Evolutionary conservation across 2,113 vertebrate genomes (phyloP).

Genomic region (Desmodus rotundus): DNA sequence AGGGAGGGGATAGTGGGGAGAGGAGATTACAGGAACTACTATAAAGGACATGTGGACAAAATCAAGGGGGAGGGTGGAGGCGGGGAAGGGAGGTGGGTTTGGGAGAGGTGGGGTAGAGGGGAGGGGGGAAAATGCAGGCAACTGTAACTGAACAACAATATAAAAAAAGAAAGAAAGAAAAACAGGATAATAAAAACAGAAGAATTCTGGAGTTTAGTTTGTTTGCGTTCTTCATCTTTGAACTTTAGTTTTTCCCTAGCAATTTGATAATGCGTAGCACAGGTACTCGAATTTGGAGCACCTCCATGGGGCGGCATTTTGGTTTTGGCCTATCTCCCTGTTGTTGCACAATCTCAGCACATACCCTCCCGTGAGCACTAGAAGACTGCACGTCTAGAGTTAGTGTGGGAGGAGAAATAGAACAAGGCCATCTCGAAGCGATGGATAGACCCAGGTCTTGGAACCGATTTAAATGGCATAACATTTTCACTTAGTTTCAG

Average conservation of each 20-base stretch:
- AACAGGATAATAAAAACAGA: too few species aligned
- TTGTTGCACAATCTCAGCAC: not conserved
- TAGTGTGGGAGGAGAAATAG: not conserved
- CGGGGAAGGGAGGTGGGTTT: too few species aligned
- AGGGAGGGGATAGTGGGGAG: too few species aligned
- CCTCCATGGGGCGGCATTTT: not conserved
- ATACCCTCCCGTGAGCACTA: not conserved
- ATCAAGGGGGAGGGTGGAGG: too few species aligned
- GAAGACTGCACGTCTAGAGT: not conserved
- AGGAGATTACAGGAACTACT: too few species aligned
- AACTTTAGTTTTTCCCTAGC: not conserved
- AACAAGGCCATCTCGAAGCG: not conserved
- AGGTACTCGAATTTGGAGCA: not conserved
- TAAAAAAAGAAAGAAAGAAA: too few species aligned
- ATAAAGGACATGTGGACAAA: too few species aligned
- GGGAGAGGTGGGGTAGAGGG: too few species aligned
- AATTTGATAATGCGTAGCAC: not conserved
- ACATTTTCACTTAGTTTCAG: not conserved
- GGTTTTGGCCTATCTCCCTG: not conserved
- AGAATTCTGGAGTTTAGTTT: constrained; percentile 25
- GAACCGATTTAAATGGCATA: not conserved
- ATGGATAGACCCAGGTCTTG: not conserved
- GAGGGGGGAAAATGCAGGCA: too few species aligned
- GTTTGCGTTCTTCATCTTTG: constrained; percentile 20
- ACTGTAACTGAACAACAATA: too few species aligned